Evolutionary conservation across 2,113 vertebrate genomes (phyloP), one percentile per base, ranked within the genome.

Genomic region (Hippocampus mohnikei): DNA sequence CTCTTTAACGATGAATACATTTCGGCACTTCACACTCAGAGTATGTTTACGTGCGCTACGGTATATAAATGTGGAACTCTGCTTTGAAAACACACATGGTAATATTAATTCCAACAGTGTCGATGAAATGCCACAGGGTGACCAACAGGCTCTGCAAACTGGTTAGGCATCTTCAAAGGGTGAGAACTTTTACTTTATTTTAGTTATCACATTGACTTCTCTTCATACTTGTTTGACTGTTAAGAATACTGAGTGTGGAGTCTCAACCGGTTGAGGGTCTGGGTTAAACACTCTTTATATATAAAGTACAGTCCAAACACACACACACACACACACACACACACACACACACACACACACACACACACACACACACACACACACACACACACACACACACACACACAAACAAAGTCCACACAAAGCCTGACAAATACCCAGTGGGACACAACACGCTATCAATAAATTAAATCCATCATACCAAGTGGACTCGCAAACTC

Each of bases 391-490:
- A 52, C 20, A 21, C 18, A 3, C 56, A 53, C 29, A 18, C 12
- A 21, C 66, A 67, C 40, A 71, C 13, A 69, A 37, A 80, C 44
- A 60, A n/a, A 76, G 25, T 66, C 52, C 64, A 67, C 71, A 81
- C 72, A 73, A 64, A 66, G 67, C 56, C 52, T 37, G 62, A 73
- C 56, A 91, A 82, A 86, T 76, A 78, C 74, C 73, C 78, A 69
- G 76, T 40, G 73, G 66, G 29, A 85, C 86, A 75, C 76, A 69
- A 77, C 72, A 79, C 68, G 64, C 64, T 89, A 90, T 92, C 89
- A 88, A 79, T 84, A 88, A 90, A 88, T 85, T 82, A 82, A 89
- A 90, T 91, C 88, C 85, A 84, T 85, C 84, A 80, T 78, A 72
- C 74, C 77, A 80, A 87, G 84, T 85, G 81, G 84, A 82, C 81